Base-by-base conservation (phyloP, 1,140 invertebrate species). In the Leptopilina clavipes region DNA sequence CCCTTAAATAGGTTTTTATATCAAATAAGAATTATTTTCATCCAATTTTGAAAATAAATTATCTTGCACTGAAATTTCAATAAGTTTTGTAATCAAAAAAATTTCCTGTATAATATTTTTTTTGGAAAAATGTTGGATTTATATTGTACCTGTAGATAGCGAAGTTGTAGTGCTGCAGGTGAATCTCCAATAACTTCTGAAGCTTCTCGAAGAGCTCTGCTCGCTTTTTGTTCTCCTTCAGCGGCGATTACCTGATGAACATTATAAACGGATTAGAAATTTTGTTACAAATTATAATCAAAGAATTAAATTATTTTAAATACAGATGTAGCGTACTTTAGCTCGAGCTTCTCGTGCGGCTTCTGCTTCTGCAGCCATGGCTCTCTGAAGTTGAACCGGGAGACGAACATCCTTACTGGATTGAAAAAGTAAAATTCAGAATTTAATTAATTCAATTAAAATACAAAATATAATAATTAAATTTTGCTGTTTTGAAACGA, bases 311-410 rank as follows among this genome's bases (percentile, higher is more conserved):
- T 31, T 40, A 40, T 40, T 40, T 7, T 7, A 40, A 40, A 40
- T 7, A 43, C 12, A 54, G 12, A 52, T 93, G n/a, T n/a, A n/a
- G n/a, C 92, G 89, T 86, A 85, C 93, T 85, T 93, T 93, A 44
- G 95, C 95, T 10, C 94, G 92, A 56, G 95, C 96, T 88, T 97
- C 95, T 22, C 96, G 91, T 0, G 95, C 94, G 0, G 96, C 96
- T 85, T 98, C 96, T 2, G 96, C 96, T 90, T 97, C 97, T 7
- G 96, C 96, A 0, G 96, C 96, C 96, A 97, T 97, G 1, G 95
- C 95, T 75, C 97, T 92, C 90, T 98, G 97, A 70, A 98, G 89
- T 88, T 97, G 95, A 11, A 97, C 93, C 0, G 97, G 97, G 22
- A 98, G 89, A 74, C 97, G 93, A 10, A 98, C 97, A 87, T 98